phyloP scores from a whole-genome alignment of 2,113 vertebrate species.

The Colaptes auratus region DNA sequence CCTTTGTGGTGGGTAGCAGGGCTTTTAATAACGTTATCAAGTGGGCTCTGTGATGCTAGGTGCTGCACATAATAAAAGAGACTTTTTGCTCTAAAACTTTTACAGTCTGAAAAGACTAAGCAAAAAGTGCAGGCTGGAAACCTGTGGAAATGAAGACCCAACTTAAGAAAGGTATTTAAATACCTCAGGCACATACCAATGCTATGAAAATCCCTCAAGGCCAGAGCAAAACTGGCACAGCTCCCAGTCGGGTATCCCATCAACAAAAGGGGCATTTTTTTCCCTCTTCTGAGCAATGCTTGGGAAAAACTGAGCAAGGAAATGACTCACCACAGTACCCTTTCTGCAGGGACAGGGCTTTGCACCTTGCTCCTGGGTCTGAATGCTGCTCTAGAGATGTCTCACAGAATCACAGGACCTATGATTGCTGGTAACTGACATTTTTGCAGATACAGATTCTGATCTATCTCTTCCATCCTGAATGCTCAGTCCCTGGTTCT shows the following conservation, averaged over 20 bases:
- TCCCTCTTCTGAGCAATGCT: background rate
- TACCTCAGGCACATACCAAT: background rate
- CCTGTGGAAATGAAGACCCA: background rate
- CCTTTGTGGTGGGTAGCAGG: background rate
- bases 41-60: background rate
- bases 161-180: conserved; percentile 7
- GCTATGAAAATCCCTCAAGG: background rate
- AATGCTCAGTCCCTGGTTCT: background rate
- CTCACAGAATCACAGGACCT: background rate
- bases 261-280: conserved; percentile 26
- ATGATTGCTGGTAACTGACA: background rate
- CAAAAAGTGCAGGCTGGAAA: background rate
- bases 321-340: conserved; percentile 11
- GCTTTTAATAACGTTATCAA: background rate
- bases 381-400: background rate
- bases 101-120: background rate
- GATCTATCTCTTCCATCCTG: background rate
- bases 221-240: conserved; percentile 28
- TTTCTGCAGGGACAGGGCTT: background rate
- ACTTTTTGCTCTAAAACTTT: conserved; percentile 17
- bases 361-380: background rate
- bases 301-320: conserved; percentile 29
- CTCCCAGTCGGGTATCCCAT: background rate
- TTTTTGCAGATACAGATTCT: background rate
- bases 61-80: background rate